phyloP scores from a whole-genome alignment of 2,888 invertebrate genomes.

The Napeogenes inachia region DNA sequence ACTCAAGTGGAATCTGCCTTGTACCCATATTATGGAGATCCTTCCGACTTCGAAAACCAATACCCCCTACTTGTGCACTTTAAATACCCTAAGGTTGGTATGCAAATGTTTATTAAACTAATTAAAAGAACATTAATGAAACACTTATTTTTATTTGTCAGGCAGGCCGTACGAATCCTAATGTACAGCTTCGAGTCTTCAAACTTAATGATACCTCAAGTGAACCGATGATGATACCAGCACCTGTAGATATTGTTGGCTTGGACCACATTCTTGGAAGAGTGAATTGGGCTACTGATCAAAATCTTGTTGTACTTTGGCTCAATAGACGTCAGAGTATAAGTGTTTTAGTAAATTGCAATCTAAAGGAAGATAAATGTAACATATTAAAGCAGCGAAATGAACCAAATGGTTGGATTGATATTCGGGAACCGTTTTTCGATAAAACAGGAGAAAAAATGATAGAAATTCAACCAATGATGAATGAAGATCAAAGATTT shows the following conservation, averaged over 20 bases:
- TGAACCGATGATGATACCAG: conserved; percentile 63
- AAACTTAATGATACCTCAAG: conserved; percentile 55
- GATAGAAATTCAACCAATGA: conserved; percentile 60
- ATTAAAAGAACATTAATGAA: neutral
- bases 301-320: conserved; percentile 85
- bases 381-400: conserved; percentile 58
- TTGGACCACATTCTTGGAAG: conserved; percentile 81
- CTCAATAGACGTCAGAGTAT: conserved; percentile 90
- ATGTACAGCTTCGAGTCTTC: conserved; percentile 81
- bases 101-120: neutral
- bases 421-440: conserved; percentile 75
- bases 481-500: conserved; percentile 61
- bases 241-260: conserved; percentile 75
- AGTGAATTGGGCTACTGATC: conserved; percentile 85
- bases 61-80: conserved; percentile 82
- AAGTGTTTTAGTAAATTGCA: conserved; percentile 79
- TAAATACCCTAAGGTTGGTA: conserved; percentile 86
- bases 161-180: conserved; percentile 86
- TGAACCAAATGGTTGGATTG: conserved; percentile 84
- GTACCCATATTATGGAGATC: conserved; percentile 82
- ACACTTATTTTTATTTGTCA: conserved; percentile 50
- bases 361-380: conserved; percentile 59
- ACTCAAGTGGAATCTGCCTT: conserved; percentile 80
- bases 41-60: conserved; percentile 75
- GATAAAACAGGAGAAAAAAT: conserved; percentile 63